Base-by-base conservation (phyloP, 2,113 vertebrate genomes). In the Dicerorhinus sumatrensis region DNA sequence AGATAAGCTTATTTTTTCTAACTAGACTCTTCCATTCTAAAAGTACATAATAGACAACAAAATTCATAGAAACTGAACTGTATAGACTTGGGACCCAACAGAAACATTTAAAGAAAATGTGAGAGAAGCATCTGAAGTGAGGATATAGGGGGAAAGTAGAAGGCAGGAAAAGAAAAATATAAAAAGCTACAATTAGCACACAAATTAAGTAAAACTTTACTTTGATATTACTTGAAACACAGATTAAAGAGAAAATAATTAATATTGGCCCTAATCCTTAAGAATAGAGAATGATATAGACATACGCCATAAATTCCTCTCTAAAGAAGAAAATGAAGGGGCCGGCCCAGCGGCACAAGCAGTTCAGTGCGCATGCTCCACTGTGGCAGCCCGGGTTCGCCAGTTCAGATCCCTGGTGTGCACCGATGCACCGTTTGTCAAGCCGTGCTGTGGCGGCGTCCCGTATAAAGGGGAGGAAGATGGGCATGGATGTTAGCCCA, bases 31-130 rank as follows among this genome's bases (percentile, higher is more conserved):
- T 93, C 51, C 29, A 93, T 72, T 94, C 60, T 81, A 81, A 93
- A 84, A 20, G n/a, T 51, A 69, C 31, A 18, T 39, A 91, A 54
- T 23, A 96, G 14, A 70, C 46, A 29, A 92, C 77, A 8, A 93
- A 39, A 69, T 14, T 89, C 33, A 84, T 2, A 93, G 77, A 9
- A 62, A 79, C 13, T 88, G 36, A 88, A 79, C 58, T 89, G 18
- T 21, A 76, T 5, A 97, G n/a, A 67, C 1, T 10, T 16, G 5
- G 36, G 8, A 83, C 73, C 31, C n/a, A 72, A 89, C 2, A 89
- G 54, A 96, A 89, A 92, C n/a, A 73, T 70, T 69, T 36, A 75
- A 80, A 56, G 69, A 79, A 85, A 94, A 97, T 83, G 27, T 21
- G n/a, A 90, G 27, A 58, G 31, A 86, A 70, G 8, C 20, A 73